Base-by-base conservation (phyloP, 2,888 invertebrate genomes). In the Therioaphis trifolii region DNA sequence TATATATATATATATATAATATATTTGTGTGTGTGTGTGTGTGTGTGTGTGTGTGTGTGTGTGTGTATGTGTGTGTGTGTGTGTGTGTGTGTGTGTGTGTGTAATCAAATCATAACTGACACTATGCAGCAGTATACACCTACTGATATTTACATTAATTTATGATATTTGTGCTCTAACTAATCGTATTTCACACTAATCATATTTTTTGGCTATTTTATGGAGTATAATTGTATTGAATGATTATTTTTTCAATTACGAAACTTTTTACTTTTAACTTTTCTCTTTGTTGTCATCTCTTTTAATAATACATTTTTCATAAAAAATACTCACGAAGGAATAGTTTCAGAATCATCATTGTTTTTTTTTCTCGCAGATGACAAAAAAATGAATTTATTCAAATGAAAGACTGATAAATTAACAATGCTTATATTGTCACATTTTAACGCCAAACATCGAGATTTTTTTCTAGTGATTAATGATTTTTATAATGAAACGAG, bases 391-490 rank as follows among this genome's bases (percentile, higher is more conserved):
- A 77, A 66, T 77, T 49, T 18, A 77, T 63, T 63, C 46, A 9
- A 35, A 35, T 77, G 66, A 21, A 49, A 66, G n/a, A 66, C 66
- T 77, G 46, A 77, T 63, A 77, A 63, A 77, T 66, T 77, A 66
- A 66, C 49, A 77, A 77, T 77, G 35, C 46, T 66, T 66, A 52
- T 24, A 35, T 24, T 68, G 66, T 68, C 52, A 66, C 35, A 35
- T 68, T 77, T 68, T 52, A 52, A 78, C 29, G 2, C 15, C 21
- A 52, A 68, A 12, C 66, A 52, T 78, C 21, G 24, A 24, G 35
- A 68, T 68, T 75, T 63, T 35, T 63, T 66, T 1, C 2, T 66
- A 1, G 1, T 66, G 77, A 66, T 77, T 35, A 77, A 77, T 49
- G 49, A 77, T 29, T 15, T 77, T 21, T 21, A 49, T 77, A 49